phyloP scores from a whole-genome alignment of 2,113 vertebrate species.

The Solenodon paradoxus region DNA sequence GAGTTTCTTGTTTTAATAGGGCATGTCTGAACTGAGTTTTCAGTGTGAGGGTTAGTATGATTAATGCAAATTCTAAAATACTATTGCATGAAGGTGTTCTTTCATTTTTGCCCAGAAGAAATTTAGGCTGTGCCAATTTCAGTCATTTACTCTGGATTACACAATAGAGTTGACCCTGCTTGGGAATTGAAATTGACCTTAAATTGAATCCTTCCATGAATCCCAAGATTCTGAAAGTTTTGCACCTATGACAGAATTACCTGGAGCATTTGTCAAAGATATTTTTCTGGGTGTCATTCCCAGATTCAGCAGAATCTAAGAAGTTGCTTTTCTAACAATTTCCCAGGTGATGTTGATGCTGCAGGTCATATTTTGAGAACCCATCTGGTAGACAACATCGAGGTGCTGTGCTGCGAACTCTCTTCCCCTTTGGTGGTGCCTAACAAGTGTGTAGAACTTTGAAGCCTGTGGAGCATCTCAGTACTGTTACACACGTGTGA shows the following conservation, averaged over 20 bases:
- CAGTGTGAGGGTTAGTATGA: neutral
- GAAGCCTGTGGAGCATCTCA: neutral
- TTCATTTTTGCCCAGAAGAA: constrained; percentile 25
- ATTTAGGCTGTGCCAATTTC: neutral
- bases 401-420: too few species aligned
- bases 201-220: neutral
- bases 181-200: neutral
- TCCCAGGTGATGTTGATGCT: neutral
- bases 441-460: neutral
- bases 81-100: neutral
- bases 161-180: neutral
- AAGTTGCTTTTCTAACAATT: neutral
- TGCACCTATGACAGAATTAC: neutral
- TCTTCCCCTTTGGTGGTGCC: too few species aligned
- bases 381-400: too few species aligned
- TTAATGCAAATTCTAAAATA: constrained; percentile 27
- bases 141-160: neutral
- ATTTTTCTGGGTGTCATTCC: neutral
- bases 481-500: neutral
- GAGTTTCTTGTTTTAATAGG: neutral
- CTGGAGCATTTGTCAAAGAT: neutral
- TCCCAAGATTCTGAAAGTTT: neutral
- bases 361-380: neutral
- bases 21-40: neutral
- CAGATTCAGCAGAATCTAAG: neutral